Conservation (phyloP, 2,113 vertebrate genomes). For the Passerina amoena region DNA sequence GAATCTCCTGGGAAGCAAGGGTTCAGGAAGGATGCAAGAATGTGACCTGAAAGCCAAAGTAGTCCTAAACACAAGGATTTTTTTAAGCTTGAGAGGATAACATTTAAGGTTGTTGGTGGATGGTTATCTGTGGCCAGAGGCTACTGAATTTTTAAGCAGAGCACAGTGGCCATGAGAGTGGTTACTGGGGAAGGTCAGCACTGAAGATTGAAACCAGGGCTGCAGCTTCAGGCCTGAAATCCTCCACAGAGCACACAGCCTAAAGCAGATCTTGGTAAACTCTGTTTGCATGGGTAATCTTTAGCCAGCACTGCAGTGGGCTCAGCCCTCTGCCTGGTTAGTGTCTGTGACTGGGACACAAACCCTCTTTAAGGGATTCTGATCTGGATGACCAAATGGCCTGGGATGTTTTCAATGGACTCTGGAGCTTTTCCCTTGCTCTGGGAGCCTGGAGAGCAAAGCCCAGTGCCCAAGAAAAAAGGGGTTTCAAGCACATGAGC, state of each 20-base stretch:
- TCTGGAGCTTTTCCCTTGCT: not conserved
- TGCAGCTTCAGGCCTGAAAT: not conserved
- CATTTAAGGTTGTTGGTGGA: not conserved
- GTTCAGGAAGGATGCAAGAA: conserved; percentile 11
- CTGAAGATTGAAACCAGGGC: not conserved
- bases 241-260: not conserved
- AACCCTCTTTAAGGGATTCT: not conserved
- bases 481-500: not conserved
- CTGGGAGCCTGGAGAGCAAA: not conserved
- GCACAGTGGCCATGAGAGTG: not conserved
- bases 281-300: not conserved
- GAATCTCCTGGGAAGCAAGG: not conserved
- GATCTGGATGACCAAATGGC: not conserved
- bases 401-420: not conserved
- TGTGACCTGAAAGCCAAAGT: conserved; percentile 4
- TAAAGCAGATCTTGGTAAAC: not conserved
- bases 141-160: not conserved
- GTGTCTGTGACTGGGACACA: too few species aligned
- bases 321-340: too few species aligned
- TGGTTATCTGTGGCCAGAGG: not conserved
- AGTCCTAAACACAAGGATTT: not conserved
- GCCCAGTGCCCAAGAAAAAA: not conserved
- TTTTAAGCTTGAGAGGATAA: not conserved
- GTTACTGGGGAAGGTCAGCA: rapidly evolving
- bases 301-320: too few species aligned